phyloP scores from a whole-genome alignment of 1,140 invertebrate species.

The Pseudomyrmex gracilis region DNA sequence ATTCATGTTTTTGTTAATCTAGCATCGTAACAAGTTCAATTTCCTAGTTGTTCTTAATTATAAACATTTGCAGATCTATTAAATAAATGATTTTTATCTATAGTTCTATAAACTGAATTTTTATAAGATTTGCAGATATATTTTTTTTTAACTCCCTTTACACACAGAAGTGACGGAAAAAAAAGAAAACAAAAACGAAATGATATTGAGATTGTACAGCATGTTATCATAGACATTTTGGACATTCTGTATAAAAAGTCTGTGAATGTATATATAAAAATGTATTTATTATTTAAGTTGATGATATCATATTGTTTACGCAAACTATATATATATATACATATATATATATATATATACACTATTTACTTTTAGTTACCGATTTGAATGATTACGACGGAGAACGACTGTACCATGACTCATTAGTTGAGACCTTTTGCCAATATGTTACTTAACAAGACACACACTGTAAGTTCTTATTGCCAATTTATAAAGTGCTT shows the following conservation, averaged over 20 bases:
- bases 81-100: slow-evolving; percentile 38
- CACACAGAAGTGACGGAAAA: not conserved
- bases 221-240: slow-evolving; percentile 69
- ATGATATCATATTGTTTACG: slow-evolving; percentile 83
- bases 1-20: slow-evolving; percentile 30
- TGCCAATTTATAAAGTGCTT: slow-evolving; percentile 77
- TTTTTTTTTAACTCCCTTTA: slow-evolving; percentile 38
- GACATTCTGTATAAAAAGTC: slow-evolving; percentile 84
- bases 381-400: slow-evolving; percentile 79
- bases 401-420: slow-evolving; percentile 76
- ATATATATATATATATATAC: slow-evolving; percentile 74
- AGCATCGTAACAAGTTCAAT: slow-evolving; percentile 14
- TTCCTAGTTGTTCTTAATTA: slow-evolving; percentile 15
- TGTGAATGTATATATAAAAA: slow-evolving; percentile 85
- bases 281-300: slow-evolving; percentile 86
- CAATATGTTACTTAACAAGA: slow-evolving; percentile 65
- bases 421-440: slow-evolving; percentile 67
- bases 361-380: slow-evolving; percentile 83
- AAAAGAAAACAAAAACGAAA: slow-evolving; percentile 3
- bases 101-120: slow-evolving; percentile 43
- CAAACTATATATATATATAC: slow-evolving; percentile 74
- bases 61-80: slow-evolving; percentile 38
- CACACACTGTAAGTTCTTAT: slow-evolving; percentile 70
- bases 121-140: not conserved
- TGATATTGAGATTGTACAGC: slow-evolving; percentile 62